phyloP scores from a whole-genome alignment of 2,888 invertebrate species.

The Trachelus troglodyta region DNA sequence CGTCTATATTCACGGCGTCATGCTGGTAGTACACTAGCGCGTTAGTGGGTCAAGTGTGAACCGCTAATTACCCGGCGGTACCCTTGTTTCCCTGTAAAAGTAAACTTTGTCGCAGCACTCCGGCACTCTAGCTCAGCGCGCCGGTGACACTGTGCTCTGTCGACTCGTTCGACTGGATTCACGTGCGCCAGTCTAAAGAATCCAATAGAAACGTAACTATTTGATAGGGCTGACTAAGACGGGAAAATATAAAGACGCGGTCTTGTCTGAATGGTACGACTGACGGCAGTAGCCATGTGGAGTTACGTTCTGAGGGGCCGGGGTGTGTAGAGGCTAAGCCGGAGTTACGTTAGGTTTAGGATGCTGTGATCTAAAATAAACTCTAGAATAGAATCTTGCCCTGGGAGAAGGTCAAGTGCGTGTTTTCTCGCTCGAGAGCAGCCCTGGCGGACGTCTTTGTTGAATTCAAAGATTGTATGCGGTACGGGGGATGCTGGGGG shows the following conservation, averaged over 20 bases:
- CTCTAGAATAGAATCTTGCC: not conserved
- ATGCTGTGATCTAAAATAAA: not conserved
- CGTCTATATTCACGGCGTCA: constrained; percentile 1
- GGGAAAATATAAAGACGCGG: not conserved
- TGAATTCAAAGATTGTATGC: not conserved
- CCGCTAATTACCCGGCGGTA: constrained; percentile 47
- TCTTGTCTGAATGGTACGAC: not conserved
- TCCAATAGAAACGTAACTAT: not conserved
- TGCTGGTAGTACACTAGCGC: not conserved
- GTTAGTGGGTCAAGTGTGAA: constrained; percentile 51
- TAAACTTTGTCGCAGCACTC: not conserved
- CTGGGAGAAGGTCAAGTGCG: not conserved
- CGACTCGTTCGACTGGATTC: not conserved
- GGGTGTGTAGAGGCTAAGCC: not conserved
- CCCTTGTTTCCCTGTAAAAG: constrained; percentile 23
- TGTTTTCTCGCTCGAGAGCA: not conserved
- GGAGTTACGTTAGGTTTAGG: not conserved
- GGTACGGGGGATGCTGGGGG: not conserved
- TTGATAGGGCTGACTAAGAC: not conserved
- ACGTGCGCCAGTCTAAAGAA: not conserved
- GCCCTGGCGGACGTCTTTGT: not conserved
- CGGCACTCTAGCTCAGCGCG: not conserved
- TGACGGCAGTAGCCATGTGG: not conserved
- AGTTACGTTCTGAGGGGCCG: not conserved
- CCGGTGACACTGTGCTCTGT: not conserved